These are phyloP conservation scores for Heteronetta atricapilla DNA, from an alignment of 2,113 vertebrate species.

Conservation along the genomic window DNA sequence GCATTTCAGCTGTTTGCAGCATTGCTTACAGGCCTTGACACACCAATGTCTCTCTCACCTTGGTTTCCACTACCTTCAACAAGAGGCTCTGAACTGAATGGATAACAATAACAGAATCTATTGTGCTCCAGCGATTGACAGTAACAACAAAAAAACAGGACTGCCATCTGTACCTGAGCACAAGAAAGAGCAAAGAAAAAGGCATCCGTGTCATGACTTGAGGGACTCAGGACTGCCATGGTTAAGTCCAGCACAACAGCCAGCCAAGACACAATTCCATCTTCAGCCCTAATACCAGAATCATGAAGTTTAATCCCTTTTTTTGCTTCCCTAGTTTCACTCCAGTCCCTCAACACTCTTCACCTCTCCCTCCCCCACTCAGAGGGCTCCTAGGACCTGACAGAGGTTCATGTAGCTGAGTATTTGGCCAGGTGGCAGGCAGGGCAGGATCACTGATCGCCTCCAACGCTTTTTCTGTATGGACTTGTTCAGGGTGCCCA, in stretches of 20 bases:
- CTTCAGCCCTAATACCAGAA: not conserved
- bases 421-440: not conserved
- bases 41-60: not conserved
- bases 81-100: not conserved
- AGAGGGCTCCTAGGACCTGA: not conserved
- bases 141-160: not conserved
- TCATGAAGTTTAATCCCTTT: not conserved
- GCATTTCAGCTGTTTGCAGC: not conserved
- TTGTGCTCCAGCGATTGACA: not conserved
- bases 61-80: not conserved
- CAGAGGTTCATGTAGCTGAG: not conserved
- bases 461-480: not conserved
- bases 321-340: not conserved
- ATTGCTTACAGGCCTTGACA: not conserved
- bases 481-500: not conserved
- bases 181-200: not conserved
- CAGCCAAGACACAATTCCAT: rapidly evolving
- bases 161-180: not conserved
- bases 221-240: not conserved
- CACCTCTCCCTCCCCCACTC: not conserved
- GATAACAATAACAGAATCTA: not conserved
- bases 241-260: not conserved
- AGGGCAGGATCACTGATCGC: not conserved
- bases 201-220: not conserved
- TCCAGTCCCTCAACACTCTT: not conserved